phyloP scores from a whole-genome alignment of 2,113 vertebrate genomes.

The Pao palembangensis region DNA sequence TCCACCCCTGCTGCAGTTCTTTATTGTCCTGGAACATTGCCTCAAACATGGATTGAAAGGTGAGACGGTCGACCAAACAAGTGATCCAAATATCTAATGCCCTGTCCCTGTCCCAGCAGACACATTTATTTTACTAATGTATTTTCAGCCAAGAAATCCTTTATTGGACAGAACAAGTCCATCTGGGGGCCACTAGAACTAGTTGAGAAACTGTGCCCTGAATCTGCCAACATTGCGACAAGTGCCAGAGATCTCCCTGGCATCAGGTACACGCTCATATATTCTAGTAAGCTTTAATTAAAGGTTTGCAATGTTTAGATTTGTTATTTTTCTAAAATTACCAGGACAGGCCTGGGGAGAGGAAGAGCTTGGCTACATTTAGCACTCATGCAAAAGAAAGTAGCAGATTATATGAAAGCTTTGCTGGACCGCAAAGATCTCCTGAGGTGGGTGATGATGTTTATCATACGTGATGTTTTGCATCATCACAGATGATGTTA shows the following conservation, averaged over 20 bases:
- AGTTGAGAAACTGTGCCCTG: slow-evolving; percentile 94
- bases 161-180: slow-evolving; percentile 94
- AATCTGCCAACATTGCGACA: slow-evolving; percentile 89
- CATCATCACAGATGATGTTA: not conserved
- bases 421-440: slow-evolving; percentile 89
- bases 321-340: slow-evolving; percentile 26
- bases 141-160: slow-evolving; percentile 87
- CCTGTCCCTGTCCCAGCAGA: not conserved
- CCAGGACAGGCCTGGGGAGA: slow-evolving; percentile 89
- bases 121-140: not conserved
- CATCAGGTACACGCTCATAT: slow-evolving; percentile 81
- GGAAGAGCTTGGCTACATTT: slow-evolving; percentile 95
- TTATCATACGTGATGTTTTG: not conserved
- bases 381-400: slow-evolving; percentile 96
- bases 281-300: not conserved
- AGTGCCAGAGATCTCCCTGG: slow-evolving; percentile 95
- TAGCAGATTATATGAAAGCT: slow-evolving; percentile 93
- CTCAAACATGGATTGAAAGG: slow-evolving; percentile 97
- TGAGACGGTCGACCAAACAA: slow-evolving; percentile 47
- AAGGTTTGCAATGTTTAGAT: not conserved
- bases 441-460: slow-evolving; percentile 76
- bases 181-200: slow-evolving; percentile 96
- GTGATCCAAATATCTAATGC: not conserved
- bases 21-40: slow-evolving; percentile 94
- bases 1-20: slow-evolving; percentile 94